Evolutionary conservation across 1,140 invertebrate genomes (phyloP).

Genomic region (Ectropis grisescens): DNA sequence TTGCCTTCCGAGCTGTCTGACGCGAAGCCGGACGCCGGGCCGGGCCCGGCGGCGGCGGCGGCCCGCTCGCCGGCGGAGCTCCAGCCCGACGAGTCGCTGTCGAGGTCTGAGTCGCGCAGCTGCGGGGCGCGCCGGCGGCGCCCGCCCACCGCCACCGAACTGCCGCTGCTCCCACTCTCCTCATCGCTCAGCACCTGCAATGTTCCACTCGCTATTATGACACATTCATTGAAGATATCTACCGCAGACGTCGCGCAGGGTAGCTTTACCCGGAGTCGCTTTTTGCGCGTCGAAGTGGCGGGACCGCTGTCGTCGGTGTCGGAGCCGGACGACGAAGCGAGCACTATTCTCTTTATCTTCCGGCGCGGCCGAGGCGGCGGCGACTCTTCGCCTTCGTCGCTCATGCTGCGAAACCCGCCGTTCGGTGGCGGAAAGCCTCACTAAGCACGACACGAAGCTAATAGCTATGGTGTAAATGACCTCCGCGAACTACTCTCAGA

Average conservation of each 20-base stretch:
- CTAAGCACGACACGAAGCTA: conserved; percentile 56
- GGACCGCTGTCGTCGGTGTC: conserved; percentile 49
- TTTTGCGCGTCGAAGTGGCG: conserved; percentile 38
- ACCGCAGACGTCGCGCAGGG: not conserved
- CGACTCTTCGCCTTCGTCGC: conserved; percentile 50
- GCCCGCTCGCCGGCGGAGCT: conserved; percentile 16
- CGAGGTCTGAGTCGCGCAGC: conserved; percentile 49
- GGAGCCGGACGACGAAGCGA: conserved; percentile 40
- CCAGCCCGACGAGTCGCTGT: conserved; percentile 43
- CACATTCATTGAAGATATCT: conserved; percentile 1
- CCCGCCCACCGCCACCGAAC: conserved; percentile 27
- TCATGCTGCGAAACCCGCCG: conserved; percentile 46
- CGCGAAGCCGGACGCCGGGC: conserved; percentile 48
- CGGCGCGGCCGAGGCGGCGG: conserved; percentile 36
- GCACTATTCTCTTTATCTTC: conserved; percentile 35
- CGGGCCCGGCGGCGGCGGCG: not conserved
- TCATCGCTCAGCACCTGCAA: conserved; percentile 52
- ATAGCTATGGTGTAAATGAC: conserved; percentile 61
- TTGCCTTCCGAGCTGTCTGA: conserved; percentile 79
- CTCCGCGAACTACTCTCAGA: conserved; percentile 33
- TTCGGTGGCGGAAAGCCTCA: conserved; percentile 23
- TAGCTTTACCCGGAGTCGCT: conserved; percentile 43
- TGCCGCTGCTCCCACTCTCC: conserved; percentile 42
- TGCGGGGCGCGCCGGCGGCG: conserved; percentile 31
- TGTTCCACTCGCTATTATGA: conserved; percentile 4